Evolutionary conservation across 2,888 invertebrate species (phyloP).

Genomic region (Embidobia sp.): DNA sequence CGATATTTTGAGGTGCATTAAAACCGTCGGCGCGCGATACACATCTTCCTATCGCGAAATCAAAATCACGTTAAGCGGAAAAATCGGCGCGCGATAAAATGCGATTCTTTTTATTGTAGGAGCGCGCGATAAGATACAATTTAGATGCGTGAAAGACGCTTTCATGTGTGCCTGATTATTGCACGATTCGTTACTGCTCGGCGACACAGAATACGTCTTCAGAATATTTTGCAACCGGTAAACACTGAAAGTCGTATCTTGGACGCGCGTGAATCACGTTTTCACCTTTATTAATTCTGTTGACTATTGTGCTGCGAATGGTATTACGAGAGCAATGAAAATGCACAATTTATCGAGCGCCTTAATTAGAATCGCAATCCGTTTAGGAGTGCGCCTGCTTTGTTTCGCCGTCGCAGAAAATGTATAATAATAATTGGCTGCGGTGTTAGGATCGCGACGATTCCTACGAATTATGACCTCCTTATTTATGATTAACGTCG

Average conservation of each 20-base stretch:
- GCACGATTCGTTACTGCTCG: constrained; percentile 3
- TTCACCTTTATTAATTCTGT: constrained; percentile 49
- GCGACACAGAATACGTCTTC: background rate
- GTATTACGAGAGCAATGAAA: constrained; percentile 43
- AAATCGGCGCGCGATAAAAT: background rate
- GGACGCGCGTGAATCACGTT: constrained; percentile 36
- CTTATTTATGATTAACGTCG: constrained; percentile 7
- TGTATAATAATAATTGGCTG: constrained; percentile 23
- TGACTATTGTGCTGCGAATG: constrained; percentile 35
- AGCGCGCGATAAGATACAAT: constrained; percentile 16
- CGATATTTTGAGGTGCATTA: too few relatives aligned
- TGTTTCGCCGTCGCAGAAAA: constrained; percentile 21
- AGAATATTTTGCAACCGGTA: constrained; percentile 16
- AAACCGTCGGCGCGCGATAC: background rate
- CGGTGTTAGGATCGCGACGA: background rate
- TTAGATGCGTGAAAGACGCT: constrained; percentile 2
- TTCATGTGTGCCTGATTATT: background rate
- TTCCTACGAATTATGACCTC: constrained; percentile 11
- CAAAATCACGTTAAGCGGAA: constrained; percentile 2
- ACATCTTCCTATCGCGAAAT: background rate
- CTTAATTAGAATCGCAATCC: constrained; percentile 30
- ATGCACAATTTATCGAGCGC: constrained; percentile 23
- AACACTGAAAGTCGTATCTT: constrained; percentile 34
- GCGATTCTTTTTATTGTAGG: background rate
- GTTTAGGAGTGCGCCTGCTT: constrained; percentile 1